Conservation (phyloP, 1,140 invertebrate genomes). For the Eumaeus atala region DNA sequence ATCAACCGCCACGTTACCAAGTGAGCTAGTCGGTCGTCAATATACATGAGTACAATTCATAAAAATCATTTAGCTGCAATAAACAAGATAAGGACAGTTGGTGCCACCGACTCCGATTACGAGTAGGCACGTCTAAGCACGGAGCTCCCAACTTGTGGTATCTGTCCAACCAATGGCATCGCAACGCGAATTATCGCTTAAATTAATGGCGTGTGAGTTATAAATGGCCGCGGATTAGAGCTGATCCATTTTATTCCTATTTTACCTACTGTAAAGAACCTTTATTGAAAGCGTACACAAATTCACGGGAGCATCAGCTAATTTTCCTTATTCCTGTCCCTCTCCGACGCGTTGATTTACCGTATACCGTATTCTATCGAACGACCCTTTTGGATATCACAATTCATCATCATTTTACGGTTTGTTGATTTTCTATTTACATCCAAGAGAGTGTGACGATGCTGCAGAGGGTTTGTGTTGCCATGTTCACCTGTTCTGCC, state of each 20-base stretch:
- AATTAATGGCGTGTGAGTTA: slow-evolving; percentile 73
- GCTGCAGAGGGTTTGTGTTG: not conserved
- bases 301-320: slow-evolving; percentile 64
- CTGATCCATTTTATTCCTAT: slow-evolving; percentile 68
- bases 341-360: slow-evolving; percentile 27
- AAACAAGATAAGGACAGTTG: slow-evolving; percentile 38
- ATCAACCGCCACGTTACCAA: too few relatives aligned
- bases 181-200: slow-evolving; percentile 65
- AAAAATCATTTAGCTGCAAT: slow-evolving; percentile 28
- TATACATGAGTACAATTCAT: not conserved
- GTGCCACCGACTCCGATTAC: slow-evolving; percentile 37
- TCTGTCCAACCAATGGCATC: slow-evolving; percentile 55
- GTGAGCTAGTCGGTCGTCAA: too few relatives aligned
- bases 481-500: slow-evolving; percentile 28
- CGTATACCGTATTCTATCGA: slow-evolving; percentile 40
- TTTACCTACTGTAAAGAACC: slow-evolving; percentile 70
- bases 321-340: slow-evolving; percentile 50
- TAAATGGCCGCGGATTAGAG: slow-evolving; percentile 70
- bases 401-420: slow-evolving; percentile 71
- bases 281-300: slow-evolving; percentile 72
- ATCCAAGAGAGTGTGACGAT: slow-evolving; percentile 21
- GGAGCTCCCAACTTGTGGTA: slow-evolving; percentile 38
- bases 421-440: slow-evolving; percentile 63
- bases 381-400: slow-evolving; percentile 50
- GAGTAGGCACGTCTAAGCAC: slow-evolving; percentile 31